Conservation (phyloP, 2,888 invertebrate genomes). For the Criorhina ranunculi region DNA sequence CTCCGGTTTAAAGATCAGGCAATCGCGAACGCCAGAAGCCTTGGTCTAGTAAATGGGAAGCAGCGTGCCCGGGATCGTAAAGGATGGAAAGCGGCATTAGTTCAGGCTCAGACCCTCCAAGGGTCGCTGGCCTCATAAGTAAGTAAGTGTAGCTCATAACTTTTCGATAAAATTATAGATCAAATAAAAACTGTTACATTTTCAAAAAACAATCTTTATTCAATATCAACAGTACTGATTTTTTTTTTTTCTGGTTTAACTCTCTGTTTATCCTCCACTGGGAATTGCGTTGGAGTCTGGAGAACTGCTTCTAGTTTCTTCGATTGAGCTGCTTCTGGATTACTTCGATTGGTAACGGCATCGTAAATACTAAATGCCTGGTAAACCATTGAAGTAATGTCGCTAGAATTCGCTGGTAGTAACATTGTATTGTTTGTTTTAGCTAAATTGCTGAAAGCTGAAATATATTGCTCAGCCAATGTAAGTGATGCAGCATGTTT, state of each 20-base stretch:
- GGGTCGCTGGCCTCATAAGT: too few species aligned
- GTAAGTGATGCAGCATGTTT: constrained; percentile 95
- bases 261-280: constrained; percentile 4
- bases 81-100: too few species aligned
- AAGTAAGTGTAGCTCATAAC: too few species aligned
- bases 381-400: constrained; percentile 82
- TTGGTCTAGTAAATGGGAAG: too few species aligned
- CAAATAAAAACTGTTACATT: neutral
- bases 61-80: too few species aligned
- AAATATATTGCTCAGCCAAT: constrained; percentile 98
- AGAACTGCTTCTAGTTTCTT: neutral
- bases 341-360: constrained; percentile 78
- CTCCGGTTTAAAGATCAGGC: too few species aligned
- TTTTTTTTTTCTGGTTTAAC: neutral
- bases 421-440: constrained; percentile 97
- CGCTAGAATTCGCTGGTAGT: constrained; percentile 94
- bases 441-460: constrained; percentile 96
- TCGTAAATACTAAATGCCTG: constrained; percentile 84
- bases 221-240: constrained; percentile 40
- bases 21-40: too few species aligned
- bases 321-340: too few species aligned
- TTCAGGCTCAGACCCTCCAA: too few species aligned
- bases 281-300: neutral
- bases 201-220: constrained; percentile 42
- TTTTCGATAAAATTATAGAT: too few species aligned